Base-by-base conservation (phyloP, 2,888 invertebrate species). In the Caenorhabditis japonica region DNA sequence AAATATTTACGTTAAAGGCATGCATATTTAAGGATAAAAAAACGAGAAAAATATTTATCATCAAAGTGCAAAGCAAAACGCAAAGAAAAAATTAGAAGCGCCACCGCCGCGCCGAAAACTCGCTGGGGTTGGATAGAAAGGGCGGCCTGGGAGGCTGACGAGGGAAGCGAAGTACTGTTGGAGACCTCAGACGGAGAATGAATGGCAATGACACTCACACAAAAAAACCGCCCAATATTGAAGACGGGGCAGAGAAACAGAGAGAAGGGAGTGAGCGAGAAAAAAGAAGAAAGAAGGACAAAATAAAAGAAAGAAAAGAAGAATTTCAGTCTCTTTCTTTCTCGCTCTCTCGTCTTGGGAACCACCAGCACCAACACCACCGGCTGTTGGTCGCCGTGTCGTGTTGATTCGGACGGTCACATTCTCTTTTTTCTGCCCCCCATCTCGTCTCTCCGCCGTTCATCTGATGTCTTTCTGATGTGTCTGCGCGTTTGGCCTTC, bases 151-250 rank as follows among this genome's bases (percentile, higher is more conserved):
- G 55, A 53, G 55, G 43, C 55, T 59, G 51, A 59, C 52, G 52
- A 38, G 39, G 36, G 59, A 38, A 59, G 52, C 30, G 52, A 30
- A 41, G 44, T 25, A 36, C 13, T 46, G 58, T n/a, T 25, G 55
- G 68, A 68, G 68, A 41, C 21, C 3, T 12, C 47, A 21, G 52
- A 47, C 43, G 52, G 10, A 27, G 8, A 39, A 23, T 25, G 66
- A 56, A 58, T 52, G 46, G 66, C 56, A 68, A 68, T 59, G 52
- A 68, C 58, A 68, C 68, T 59, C 68, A 53, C 51, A 66, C 58
- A 68, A 68, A 58, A 68, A 68, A 34, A 51, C n/a, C n/a, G n/a
- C 34, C 43, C 34, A 51, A 58, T 46, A 56, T 51, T 17, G 25
- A 21, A 21, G 25, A 44, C 25, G 34, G 44, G 49, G 58, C 34